Conservation (phyloP, 2,797 vertebrate species). For the Hafferia zeledoni region DNA sequence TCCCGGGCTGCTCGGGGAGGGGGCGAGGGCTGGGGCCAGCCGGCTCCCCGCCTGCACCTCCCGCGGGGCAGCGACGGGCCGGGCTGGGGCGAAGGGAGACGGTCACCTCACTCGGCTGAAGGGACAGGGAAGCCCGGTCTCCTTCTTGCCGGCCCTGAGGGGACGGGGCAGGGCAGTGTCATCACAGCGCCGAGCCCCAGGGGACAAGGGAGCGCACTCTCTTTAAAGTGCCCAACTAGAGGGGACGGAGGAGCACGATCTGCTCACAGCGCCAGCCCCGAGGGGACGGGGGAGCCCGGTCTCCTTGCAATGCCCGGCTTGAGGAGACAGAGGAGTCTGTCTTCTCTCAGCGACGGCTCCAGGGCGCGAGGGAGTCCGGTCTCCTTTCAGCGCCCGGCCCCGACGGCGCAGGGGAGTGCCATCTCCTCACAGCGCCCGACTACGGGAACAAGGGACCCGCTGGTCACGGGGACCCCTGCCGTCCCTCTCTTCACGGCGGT, state of each 20-base stretch:
- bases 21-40: neutral
- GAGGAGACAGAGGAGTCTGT: neutral
- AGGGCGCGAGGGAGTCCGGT: accelerated
- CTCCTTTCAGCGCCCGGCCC: too few relatives aligned
- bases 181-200: neutral
- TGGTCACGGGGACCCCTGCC: neutral
- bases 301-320: neutral
- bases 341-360: neutral
- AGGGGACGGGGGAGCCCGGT: neutral
- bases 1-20: neutral
- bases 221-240: neutral
- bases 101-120: neutral
- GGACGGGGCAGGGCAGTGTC: accelerated
- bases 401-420: neutral
- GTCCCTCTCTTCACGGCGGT: too few relatives aligned
- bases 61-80: neutral
- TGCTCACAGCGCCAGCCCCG: neutral
- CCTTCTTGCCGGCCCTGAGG: neutral
- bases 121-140: accelerated
- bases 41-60: neutral
- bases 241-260: neutral
- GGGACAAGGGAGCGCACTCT: accelerated
- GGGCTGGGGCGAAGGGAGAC: accelerated
- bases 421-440: neutral
- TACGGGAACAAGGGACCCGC: neutral